Evolutionary conservation across 2,113 vertebrate genomes (phyloP).

Genomic region (Myanophis thanlyinensis): DNA sequence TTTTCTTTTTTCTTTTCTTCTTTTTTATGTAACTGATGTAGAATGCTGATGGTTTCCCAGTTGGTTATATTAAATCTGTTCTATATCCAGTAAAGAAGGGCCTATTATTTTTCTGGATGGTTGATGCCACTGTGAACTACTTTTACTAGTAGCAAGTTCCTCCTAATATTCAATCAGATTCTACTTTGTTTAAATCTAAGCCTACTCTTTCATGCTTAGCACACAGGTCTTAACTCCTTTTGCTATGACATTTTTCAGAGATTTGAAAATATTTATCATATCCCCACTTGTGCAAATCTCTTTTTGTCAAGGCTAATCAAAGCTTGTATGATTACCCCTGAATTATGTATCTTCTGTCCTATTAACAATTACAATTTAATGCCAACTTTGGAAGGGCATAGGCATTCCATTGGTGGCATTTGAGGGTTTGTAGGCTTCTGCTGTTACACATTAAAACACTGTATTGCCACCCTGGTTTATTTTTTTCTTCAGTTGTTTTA

Average conservation of each 20-base stretch:
- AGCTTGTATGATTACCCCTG: neutral
- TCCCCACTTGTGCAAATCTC: neutral
- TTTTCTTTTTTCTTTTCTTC: neutral
- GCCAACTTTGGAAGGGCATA: neutral
- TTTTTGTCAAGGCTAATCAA: neutral
- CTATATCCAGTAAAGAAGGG: neutral
- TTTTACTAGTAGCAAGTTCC: neutral
- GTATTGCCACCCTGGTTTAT: neutral
- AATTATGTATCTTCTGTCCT: neutral
- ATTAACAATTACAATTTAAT: neutral
- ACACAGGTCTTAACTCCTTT: neutral
- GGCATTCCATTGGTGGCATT: neutral
- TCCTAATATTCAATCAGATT: neutral
- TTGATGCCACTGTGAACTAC: neutral
- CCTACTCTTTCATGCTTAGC: neutral
- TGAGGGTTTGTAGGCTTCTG: neutral
- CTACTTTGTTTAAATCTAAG: neutral
- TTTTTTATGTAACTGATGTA: neutral
- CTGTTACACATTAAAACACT: neutral
- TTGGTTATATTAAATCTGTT: neutral
- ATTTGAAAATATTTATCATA: neutral
- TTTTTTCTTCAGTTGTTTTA: neutral
- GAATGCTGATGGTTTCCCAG: neutral
- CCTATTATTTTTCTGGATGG: neutral
- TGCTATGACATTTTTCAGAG: neutral